These are phyloP conservation scores for Entomobrya multifasciata DNA, from an alignment of 2,888 invertebrate genomes.

Conservation along the genomic window DNA sequence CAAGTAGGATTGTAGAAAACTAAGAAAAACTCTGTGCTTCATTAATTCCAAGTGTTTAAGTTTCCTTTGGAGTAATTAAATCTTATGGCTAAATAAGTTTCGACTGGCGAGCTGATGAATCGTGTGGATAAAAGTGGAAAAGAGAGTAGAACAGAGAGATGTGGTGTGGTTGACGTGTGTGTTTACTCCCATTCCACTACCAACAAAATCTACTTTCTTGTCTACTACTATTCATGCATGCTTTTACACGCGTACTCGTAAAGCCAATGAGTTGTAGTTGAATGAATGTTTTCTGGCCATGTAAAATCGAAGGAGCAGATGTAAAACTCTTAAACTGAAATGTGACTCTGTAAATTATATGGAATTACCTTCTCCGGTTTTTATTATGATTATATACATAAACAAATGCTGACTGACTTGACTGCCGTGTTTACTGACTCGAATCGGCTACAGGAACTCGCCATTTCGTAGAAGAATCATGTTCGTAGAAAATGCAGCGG, in stretches of 20 bases:
- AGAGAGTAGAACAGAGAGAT: not conserved
- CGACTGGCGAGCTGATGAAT: constrained; percentile 60
- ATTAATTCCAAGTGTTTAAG: constrained; percentile 66
- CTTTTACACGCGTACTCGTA: not conserved
- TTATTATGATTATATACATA: not conserved
- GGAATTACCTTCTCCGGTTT: constrained; percentile 19
- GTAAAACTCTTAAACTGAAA: not conserved
- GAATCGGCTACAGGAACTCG: not conserved
- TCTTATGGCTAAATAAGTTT: constrained; percentile 64
- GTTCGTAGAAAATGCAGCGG: not conserved
- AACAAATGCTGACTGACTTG: not conserved
- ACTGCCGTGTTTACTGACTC: not conserved
- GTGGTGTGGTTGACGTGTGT: constrained; percentile 23
- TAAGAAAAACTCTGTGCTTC: constrained; percentile 32
- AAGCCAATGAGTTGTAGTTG: not conserved
- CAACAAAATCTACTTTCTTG: not conserved
- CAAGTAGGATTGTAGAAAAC: constrained; percentile 6
- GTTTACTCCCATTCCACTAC: not conserved
- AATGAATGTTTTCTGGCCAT: no score
- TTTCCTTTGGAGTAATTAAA: constrained; percentile 67
- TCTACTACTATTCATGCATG: no score
- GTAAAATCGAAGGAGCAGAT: not conserved
- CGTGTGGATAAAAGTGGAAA: constrained; percentile 29
- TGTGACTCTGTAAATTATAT: not conserved
- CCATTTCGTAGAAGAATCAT: not conserved